Base-by-base conservation (phyloP, 2,113 vertebrate genomes). In the Daphoenositta chrysoptera region DNA sequence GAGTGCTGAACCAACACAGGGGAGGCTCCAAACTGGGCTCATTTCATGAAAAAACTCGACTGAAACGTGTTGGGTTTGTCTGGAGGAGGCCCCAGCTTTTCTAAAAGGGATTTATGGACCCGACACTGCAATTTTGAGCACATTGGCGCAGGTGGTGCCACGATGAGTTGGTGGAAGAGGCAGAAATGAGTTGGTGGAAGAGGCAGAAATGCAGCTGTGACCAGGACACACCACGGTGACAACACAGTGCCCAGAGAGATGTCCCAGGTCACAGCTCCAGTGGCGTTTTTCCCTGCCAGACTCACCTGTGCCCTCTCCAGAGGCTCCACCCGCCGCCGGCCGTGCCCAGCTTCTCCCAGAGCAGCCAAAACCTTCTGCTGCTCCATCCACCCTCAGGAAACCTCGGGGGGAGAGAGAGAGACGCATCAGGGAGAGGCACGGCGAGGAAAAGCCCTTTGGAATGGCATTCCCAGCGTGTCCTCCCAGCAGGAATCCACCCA, bases 261-360 rank as follows among this genome's bases (percentile, higher is more conserved):
- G 45, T 21, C 60, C 83, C 51, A 9, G 2, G 4, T 7, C 50
- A 20, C 13, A 3, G 30, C 24, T 37, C 50, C 3, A 1, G 8
- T 0, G 26, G 9, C 0, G 0, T 8, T 79, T 70, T 26, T 26
- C 48, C 50, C 68, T 48, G 65, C 64, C 30, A 39, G 30, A 30
- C 87, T 76, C 57, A 89, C 57, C 83, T 97, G 92, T 30, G 72
- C 73, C 72, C 40, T 40, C 35, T 47, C 53, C 87, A 79, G 75
- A 45, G 45, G 68, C 48, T 95, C 68, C 83, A 64, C 39, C 1
- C 15, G 69, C 61, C 64, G 48, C 17, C 58, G 28, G 54, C 54
- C 58, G 51, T 82, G 54, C 82, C 87, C 18, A 48, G 91, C 89
- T 54, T 65, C 75, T 87, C 27, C 64, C 63, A 77, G 17, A 44